A percentile compares a stretch with the other conserved stretches of the same genome.
Evolutionary conservation across 2,797 vertebrate species (phyloP).

Genomic region (Malacoctenus gilli): DNA sequence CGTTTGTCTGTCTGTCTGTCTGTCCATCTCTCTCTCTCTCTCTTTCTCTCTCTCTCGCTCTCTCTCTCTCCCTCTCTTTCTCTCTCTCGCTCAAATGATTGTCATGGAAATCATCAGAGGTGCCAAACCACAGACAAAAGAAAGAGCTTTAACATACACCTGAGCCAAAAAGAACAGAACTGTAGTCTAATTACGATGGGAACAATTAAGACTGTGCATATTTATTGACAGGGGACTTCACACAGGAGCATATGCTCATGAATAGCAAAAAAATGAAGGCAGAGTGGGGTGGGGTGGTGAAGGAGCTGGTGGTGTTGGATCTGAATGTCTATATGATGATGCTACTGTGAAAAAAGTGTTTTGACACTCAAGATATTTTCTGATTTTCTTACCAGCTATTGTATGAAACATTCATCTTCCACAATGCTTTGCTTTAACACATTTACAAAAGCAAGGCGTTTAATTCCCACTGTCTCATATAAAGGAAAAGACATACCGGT

Average conservation of each 20-base stretch:
- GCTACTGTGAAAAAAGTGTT: slow-evolving; percentile 9
- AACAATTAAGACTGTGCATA: slow-evolving; percentile 79
- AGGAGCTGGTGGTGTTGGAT: slow-evolving; percentile 30
- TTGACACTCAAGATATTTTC: slow-evolving; percentile 6
- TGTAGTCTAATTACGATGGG: slow-evolving; percentile 75
- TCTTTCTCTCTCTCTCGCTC: slow-evolving; percentile 23
- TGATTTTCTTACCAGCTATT: slow-evolving; percentile 4
- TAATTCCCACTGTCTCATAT: slow-evolving; percentile 20
- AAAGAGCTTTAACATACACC: slow-evolving; percentile 73
- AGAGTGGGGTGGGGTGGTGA: slow-evolving; percentile 14
- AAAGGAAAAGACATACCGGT: slow-evolving; percentile 4
- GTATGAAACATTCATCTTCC: slow-evolving; percentile 1
- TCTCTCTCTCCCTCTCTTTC: slow-evolving; percentile 42
- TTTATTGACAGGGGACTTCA: slow-evolving; percentile 80
- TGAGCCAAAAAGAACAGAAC: slow-evolving; percentile 80
- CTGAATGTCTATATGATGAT: slow-evolving; percentile 37
- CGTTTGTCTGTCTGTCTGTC: no score
- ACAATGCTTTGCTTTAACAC: slow-evolving; percentile 12
- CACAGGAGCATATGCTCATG: slow-evolving; percentile 80
- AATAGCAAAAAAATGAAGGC: slow-evolving; percentile 62
- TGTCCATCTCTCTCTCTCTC: slow-evolving; percentile 16
- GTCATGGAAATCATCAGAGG: slow-evolving; percentile 81
- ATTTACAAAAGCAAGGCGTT: slow-evolving; percentile 4
- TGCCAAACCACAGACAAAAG: slow-evolving; percentile 79
- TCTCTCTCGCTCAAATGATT: slow-evolving; percentile 71